phyloP scores from a whole-genome alignment of 2,113 vertebrate genomes.

The Leuciscus idus region DNA sequence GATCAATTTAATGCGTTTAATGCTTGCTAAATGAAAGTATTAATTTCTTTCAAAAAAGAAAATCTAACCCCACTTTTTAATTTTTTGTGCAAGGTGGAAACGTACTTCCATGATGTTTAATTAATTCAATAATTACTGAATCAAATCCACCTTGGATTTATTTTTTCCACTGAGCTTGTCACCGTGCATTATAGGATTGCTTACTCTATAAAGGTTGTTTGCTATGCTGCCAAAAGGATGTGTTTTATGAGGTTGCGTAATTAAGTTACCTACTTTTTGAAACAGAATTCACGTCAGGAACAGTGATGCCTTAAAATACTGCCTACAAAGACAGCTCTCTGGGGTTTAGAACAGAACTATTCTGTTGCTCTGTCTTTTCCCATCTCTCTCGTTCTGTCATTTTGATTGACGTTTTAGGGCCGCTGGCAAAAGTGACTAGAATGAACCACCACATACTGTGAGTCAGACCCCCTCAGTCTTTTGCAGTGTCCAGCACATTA shows the following conservation, averaged over 20 bases:
- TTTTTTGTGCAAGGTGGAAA: too few relatives aligned
- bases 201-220: not conserved
- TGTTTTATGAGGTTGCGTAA: not conserved
- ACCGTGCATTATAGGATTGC: not conserved
- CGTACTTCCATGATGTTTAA: not conserved
- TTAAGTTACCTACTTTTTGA: not conserved
- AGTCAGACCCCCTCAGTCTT: constrained; percentile 33
- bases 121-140: not conserved
- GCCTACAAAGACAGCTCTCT: not conserved
- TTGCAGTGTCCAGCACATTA: constrained; percentile 14
- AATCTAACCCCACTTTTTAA: too few relatives aligned
- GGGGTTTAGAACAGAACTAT: not conserved
- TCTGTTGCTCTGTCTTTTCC: not conserved
- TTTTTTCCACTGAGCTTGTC: not conserved
- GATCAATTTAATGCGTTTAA: too few relatives aligned
- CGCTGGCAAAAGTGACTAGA: not conserved
- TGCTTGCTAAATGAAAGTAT: too few relatives aligned
- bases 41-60: too few relatives aligned
- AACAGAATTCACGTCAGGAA: not conserved
- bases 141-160: not conserved
- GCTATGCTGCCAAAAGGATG: not conserved
- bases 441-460: not conserved
- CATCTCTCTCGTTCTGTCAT: not conserved
- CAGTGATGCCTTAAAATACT: not conserved
- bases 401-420: constrained; percentile 23